These are phyloP conservation scores for Siphlonurus alternatus DNA, from an alignment of 2,888 invertebrate genomes.

Conservation along the genomic window DNA sequence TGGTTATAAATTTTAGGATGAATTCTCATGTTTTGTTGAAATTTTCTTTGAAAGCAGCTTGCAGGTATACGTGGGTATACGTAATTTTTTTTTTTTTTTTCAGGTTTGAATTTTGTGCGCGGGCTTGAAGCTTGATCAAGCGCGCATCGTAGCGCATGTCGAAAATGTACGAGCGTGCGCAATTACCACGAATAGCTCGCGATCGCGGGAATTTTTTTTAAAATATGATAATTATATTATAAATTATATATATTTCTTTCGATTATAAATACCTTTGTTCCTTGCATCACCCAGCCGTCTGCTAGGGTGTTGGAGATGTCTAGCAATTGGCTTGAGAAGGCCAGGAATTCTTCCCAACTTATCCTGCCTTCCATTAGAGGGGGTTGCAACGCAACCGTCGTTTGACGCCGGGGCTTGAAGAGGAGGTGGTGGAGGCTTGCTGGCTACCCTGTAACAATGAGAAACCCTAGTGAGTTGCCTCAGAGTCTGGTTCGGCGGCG, in stretches of 20 bases:
- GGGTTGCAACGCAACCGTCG: background rate
- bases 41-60: too few relatives aligned
- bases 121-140: too few relatives aligned
- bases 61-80: too few relatives aligned
- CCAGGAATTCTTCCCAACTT: conserved; percentile 27
- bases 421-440: background rate
- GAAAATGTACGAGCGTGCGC: background rate
- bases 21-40: too few relatives aligned
- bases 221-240: too few relatives aligned
- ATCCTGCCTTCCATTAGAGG: conserved; percentile 20
- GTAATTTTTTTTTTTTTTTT: too few relatives aligned
- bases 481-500: conserved; percentile 4
- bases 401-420: background rate
- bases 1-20: too few relatives aligned
- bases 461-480: background rate
- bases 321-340: conserved; percentile 23
- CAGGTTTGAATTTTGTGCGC: too few relatives aligned
- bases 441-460: background rate
- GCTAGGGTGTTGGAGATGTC: conserved; percentile 22
- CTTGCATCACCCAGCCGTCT: conserved; percentile 25
- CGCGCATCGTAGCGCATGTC: too few relatives aligned
- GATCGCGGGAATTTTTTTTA: background rate
- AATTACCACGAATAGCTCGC: background rate
- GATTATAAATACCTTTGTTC: conserved; percentile 23
- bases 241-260: too few relatives aligned